Base-by-base conservation (phyloP, 2,888 invertebrate species). In the Notodonta ziczac region DNA sequence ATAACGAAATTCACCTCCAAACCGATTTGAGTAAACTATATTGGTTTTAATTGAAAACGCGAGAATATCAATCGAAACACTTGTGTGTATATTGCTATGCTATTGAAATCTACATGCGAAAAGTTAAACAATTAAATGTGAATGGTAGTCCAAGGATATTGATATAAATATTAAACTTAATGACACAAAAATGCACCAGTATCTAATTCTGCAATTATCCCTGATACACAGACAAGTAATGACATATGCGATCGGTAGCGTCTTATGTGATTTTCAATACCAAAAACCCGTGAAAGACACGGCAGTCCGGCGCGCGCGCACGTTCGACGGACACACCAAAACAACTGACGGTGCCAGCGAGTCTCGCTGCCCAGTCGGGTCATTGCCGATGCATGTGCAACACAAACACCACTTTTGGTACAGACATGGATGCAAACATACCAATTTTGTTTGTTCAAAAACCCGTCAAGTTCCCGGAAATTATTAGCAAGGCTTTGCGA, bases 341-440 rank as follows among this genome's bases (percentile, higher is more conserved):
- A 91, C 90, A 88, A 91, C 92, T 92, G 91, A 80, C 83, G 85
- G 85, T 85, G 86, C 89, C 90, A 80, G 77, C 72, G 65, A 81
- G 91, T 91, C 91, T 91, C 87, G 82, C 66, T 80, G 76, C 76
- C 77, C 80, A 82, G 83, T 75, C 81, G 82, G 88, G 88, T 88
- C 89, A 88, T 81, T 83, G 82, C 70, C 84, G 81, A 79, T 74
- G 71, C 77, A 81, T 73, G 70, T 76, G 74, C 69, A 67, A 73
- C 56, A 58, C 61, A 64, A 72, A 73, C 60, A 68, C 60, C 54
- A 63, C 60, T 63, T 70, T 74, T 69, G 62, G 62, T 67, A 64
- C 58, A 69, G 59, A 58, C 24, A 57, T 9, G 40, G 56, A 62
- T 70, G 71, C 70, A 70, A 68, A 72, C 68, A 69, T 67, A 66